Evolutionary conservation across 2,797 vertebrate genomes (phyloP), one percentile per base, ranked within the genome.

Genomic region (Brachyrhaphis roseni): DNA sequence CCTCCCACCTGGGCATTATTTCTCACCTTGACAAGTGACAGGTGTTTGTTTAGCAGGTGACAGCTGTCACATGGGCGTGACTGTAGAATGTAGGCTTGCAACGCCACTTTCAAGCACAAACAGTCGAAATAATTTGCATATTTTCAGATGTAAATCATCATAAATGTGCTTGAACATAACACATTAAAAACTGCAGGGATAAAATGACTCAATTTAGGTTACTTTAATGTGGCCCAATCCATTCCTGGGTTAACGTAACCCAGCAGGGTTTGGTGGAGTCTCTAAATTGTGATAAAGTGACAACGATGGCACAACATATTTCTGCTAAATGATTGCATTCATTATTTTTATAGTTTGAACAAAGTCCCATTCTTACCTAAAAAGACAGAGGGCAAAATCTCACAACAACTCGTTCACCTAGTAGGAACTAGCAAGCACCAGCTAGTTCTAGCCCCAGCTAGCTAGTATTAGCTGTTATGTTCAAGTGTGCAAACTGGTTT

Each of bases 1-100:
- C 71, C 55, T 89, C 85, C 90, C 89, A 89, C 87, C 80, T 80
- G 81, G 73, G 55, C 71, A 49, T 86, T 76, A 79, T 72, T 78
- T 77, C 91, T 86, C 85, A 85, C 88, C 85, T 76, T 78, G 88
- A 89, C 79, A 83, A 84, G 88, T 79, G 89, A 84, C 88, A 90
- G 87, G 88, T 84, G 68, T 83, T 73, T 84, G 75, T 77, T 64
- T 76, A 41, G 78, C 12, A 74, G 76, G 43, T 73, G 84, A 87
- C 81, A 77, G 66, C 55, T 84, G 70, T 80, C 76, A 47, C 2
- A 20, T 18, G 36, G 28, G 53, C 64, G 18, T 34, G n/a, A 43
- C 64, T 68, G 36, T 55, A 20, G 53, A 78, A 47, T 59, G 28
- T 15, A 8, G 53, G 68, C 55, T 6, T 20, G 47, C 15, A 49